Percentiles rank a stretch among this genome's conserved stretches.
Conservation (phyloP, 2,113 vertebrate species). For the Leucopternis melanops region DNA sequence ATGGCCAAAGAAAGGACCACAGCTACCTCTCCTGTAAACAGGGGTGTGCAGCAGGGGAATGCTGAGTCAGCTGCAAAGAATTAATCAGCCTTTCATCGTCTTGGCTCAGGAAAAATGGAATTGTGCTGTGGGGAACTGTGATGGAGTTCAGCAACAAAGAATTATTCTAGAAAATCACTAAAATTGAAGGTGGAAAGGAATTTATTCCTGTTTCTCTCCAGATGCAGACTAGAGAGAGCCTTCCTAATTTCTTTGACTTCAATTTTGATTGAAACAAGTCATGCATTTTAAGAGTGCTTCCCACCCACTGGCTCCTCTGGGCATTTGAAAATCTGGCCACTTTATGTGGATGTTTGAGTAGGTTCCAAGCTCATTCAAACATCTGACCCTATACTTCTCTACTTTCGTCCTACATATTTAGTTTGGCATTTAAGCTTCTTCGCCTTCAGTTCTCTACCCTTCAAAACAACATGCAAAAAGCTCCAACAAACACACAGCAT, state of each 20-base stretch:
- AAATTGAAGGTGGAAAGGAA: not conserved
- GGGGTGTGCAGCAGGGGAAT: not conserved
- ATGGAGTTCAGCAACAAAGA: not conserved
- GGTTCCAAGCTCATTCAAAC: not conserved
- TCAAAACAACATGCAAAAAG: not conserved
- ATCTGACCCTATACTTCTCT: not conserved
- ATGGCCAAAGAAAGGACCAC: not conserved
- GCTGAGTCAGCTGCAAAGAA: conserved; percentile 4
- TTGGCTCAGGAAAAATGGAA: not conserved
- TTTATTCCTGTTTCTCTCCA: not conserved
- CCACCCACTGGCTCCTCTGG: not conserved
- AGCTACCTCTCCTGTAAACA: not conserved
- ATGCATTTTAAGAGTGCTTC: not conserved
- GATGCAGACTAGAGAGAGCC: not conserved
- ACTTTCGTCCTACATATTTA: not conserved
- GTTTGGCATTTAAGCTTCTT: not conserved
- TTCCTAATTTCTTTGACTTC: not conserved
- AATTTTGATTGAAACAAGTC: not conserved
- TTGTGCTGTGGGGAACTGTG: not conserved
- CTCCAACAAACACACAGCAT: not conserved
- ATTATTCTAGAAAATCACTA: not conserved
- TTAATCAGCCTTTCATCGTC: not conserved
- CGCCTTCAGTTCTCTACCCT: not conserved
- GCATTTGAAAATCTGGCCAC: not conserved
- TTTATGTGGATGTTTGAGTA: not conserved